These are phyloP conservation scores for Hymenopus coronatus DNA, from an alignment of 2,888 invertebrate species.

Conservation along the genomic window DNA sequence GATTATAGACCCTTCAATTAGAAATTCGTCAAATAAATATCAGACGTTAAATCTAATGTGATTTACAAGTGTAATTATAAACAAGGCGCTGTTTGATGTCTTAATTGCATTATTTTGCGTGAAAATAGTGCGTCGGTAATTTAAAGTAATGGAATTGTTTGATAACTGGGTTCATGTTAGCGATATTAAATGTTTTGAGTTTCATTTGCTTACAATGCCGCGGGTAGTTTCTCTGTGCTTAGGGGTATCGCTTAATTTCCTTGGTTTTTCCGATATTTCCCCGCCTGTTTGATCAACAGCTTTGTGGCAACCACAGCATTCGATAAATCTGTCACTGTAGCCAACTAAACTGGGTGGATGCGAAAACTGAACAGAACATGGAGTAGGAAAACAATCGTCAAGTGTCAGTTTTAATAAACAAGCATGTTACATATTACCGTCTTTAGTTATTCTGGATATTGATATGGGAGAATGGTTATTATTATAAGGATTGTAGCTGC, in stretches of 20 bases:
- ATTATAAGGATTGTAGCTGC: constrained; percentile 35
- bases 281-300: background rate
- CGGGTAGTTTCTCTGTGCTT: too few relatives aligned
- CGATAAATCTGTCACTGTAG: constrained; percentile 20
- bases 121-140: background rate
- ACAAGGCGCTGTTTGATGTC: too few relatives aligned
- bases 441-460: constrained; percentile 5
- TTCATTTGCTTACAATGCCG: too few relatives aligned
- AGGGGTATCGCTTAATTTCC: background rate
- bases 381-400: background rate
- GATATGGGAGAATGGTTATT: constrained; percentile 37
- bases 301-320: background rate
- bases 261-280: background rate
- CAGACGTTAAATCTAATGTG: too few relatives aligned
- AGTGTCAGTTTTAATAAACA: constrained; percentile 21
- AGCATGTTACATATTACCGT: constrained; percentile 14
- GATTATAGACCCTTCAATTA: too few relatives aligned
- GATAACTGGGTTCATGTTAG: too few relatives aligned
- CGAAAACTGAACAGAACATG: constrained; percentile 1
- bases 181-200: too few relatives aligned
- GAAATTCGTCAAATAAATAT: too few relatives aligned
- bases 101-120: background rate
- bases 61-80: too few relatives aligned
- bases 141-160: background rate
- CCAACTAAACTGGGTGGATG: constrained; percentile 28